A percentile compares a stretch with the other conserved stretches of the same genome.
Evolutionary conservation across 2,888 invertebrate species (phyloP).

Genomic region (Cephus sareptanus): DNA sequence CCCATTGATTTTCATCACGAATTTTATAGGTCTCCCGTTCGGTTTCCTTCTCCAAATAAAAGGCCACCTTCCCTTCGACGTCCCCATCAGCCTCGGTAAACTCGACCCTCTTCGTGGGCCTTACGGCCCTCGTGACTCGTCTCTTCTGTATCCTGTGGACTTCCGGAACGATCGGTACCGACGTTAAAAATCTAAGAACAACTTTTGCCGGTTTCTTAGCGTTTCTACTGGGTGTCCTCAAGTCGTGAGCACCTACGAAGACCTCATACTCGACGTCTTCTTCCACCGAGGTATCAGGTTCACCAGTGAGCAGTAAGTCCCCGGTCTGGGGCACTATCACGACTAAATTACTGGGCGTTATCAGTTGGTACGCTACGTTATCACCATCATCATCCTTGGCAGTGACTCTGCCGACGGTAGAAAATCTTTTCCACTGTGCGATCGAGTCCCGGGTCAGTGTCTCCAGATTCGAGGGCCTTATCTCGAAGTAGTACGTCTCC

Average conservation of each 20-base stretch:
- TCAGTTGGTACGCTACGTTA: constrained; percentile 86
- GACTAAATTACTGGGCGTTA: constrained; percentile 82
- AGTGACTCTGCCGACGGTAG: constrained; percentile 84
- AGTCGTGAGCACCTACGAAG: constrained; percentile 85
- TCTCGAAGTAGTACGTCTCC: constrained; percentile 80
- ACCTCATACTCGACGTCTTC: constrained; percentile 75
- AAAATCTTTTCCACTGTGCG: constrained; percentile 81
- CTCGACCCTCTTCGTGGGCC: constrained; percentile 93
- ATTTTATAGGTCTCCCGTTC: constrained; percentile 94
- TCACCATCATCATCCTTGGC: constrained; percentile 94
- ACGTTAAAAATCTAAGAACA: constrained; percentile 75
- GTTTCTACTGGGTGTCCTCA: constrained; percentile 78
- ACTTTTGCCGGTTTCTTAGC: constrained; percentile 81
- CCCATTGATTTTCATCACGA: constrained; percentile 94
- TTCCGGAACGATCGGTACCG: constrained; percentile 45
- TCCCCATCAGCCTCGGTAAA: constrained; percentile 93
- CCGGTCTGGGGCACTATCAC: constrained; percentile 95
- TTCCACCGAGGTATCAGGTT: constrained; percentile 74
- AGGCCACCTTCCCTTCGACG: constrained; percentile 87
- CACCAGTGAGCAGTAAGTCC: constrained; percentile 84
- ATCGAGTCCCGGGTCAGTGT: constrained; percentile 68
- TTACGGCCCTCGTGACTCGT: constrained; percentile 83
- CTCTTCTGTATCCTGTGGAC: constrained; percentile 65
- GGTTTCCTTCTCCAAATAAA: constrained; percentile 90
- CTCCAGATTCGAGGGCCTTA: constrained; percentile 60